phyloP scores from a whole-genome alignment of 2,113 vertebrate species.

The Cygnus atratus region DNA sequence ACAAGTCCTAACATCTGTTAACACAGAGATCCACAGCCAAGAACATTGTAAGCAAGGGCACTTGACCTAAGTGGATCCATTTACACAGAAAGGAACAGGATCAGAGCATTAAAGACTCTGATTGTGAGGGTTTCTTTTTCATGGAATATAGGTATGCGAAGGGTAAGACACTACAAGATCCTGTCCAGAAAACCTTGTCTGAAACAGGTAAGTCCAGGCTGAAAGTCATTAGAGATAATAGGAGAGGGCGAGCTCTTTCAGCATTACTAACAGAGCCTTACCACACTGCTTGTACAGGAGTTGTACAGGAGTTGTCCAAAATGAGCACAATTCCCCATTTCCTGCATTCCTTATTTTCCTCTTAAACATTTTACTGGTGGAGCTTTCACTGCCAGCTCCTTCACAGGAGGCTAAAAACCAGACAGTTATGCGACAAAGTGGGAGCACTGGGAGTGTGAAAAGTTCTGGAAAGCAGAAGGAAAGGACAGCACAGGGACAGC shows the following conservation, averaged over 20 bases:
- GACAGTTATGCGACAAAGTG: not conserved
- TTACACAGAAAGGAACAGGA: not conserved
- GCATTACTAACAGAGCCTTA: not conserved
- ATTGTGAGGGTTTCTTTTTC: not conserved
- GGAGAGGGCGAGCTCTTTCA: not conserved
- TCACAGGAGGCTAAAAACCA: not conserved
- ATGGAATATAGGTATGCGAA: not conserved
- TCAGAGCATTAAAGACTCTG: not conserved
- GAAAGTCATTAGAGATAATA: accelerated
- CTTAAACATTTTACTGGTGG: not conserved
- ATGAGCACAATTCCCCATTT: not conserved
- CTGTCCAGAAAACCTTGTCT: not conserved
- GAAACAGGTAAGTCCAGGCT: not conserved
- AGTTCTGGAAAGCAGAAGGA: not conserved
- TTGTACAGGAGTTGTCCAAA: not conserved
- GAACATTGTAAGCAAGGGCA: not conserved
- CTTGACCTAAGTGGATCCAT: not conserved
- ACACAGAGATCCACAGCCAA: not conserved
- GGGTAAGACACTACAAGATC: not conserved
- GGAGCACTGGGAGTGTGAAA: not conserved
- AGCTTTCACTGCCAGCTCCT: not conserved
- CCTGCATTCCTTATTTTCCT: not conserved
- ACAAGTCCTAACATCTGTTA: not conserved
- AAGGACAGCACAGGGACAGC: not conserved
- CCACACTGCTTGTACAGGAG: not conserved